These are phyloP conservation scores for Ctenopoma multispine DNA, from an alignment of 2,797 vertebrate species.

Conservation along the genomic window DNA sequence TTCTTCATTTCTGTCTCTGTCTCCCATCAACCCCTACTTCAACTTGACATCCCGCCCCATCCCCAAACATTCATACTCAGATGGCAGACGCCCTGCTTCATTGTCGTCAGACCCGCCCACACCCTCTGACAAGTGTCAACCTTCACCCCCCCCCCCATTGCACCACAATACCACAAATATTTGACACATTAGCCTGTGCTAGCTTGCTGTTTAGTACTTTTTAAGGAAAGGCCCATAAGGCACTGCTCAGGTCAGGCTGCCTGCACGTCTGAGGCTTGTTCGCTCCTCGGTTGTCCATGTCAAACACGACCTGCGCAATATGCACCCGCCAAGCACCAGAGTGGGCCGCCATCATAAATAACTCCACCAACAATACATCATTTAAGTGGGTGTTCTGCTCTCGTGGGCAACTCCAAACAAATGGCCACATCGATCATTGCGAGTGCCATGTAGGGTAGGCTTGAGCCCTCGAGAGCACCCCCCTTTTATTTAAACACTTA, in stretches of 20 bases:
- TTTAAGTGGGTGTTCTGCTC: slow-evolving; percentile 82
- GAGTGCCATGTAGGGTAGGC: slow-evolving; percentile 68
- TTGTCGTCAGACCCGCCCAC: slow-evolving; percentile 61
- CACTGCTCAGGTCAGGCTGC: slow-evolving; percentile 71
- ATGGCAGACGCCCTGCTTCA: slow-evolving; percentile 66
- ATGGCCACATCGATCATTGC: slow-evolving; percentile 84
- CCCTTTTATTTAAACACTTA: slow-evolving; percentile 62
- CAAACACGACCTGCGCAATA: slow-evolving; percentile 81
- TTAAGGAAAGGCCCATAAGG: slow-evolving; percentile 71
- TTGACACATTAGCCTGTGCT: slow-evolving; percentile 43
- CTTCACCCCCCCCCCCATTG: slow-evolving; percentile 24
- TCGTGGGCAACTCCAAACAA: slow-evolving; percentile 85
- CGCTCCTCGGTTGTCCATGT: slow-evolving; percentile 79
- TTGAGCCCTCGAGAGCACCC: slow-evolving; percentile 63
- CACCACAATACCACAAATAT: slow-evolving; percentile 45
- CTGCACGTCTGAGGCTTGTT: slow-evolving; percentile 79
- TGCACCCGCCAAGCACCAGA: slow-evolving; percentile 72
- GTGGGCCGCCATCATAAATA: slow-evolving; percentile 84
- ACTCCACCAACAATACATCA: slow-evolving; percentile 82
- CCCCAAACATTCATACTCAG: slow-evolving; percentile 52
- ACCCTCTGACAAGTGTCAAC: slow-evolving; percentile 58
- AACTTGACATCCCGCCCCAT: slow-evolving; percentile 42
- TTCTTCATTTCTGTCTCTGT: slow-evolving; percentile 59
- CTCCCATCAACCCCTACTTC: slow-evolving; percentile 40
- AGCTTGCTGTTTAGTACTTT: slow-evolving; percentile 65